Evolutionary conservation across 2,888 invertebrate genomes (phyloP), one percentile per base, ranked within the genome.

Genomic region (Hirtodrosophila duncani): DNA sequence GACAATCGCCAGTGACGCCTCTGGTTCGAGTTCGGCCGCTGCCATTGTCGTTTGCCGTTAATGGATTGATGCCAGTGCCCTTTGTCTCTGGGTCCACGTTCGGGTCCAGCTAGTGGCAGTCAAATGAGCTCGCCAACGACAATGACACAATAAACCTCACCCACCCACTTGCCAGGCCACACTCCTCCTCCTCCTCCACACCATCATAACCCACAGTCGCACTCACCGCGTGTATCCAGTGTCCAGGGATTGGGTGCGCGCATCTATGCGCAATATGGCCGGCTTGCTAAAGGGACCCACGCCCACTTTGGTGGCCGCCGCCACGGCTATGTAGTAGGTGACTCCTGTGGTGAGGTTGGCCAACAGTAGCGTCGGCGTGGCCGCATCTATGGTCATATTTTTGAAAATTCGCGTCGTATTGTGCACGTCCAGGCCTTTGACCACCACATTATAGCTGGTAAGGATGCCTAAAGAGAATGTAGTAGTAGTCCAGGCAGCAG

Each of bases 261-360:
- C 89, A 86, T 91, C 90, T 60, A 91, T 87, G 46, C 91, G 87
- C 49, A 92, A 80, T 20, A 89, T 88, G 5, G 91, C 92, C 67
- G 94, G 92, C 62, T 91, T 89, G 79, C 93, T 93, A 75, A 90
- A 94, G 31, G 94, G 94, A 2, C 97, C 96, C 17, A 92, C 86
- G 10, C 97, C 97, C 44, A 92, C 91, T 61, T 91, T 89, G 7
- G 94, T 97, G 77, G 91, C 90, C 6, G 96, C 96, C 17, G 95
- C 94, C 41, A 96, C 92, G 85, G 92, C 91, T 14, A 97, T 92
- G 41, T 91, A 92, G 87, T 97, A 97, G 52, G 93, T 91, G 75
- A 94, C 91, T 74, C 94, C 94, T 23, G 92, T 91, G 50, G 92
- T 92, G 75, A 97, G 89, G 88, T 95, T 94, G 55, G 92, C 92